Percentiles rank a stretch among this genome's conserved stretches.
These are phyloP conservation scores for Ploceus nigricollis DNA, from an alignment of 2,113 vertebrate genomes.

Conservation along the genomic window DNA sequence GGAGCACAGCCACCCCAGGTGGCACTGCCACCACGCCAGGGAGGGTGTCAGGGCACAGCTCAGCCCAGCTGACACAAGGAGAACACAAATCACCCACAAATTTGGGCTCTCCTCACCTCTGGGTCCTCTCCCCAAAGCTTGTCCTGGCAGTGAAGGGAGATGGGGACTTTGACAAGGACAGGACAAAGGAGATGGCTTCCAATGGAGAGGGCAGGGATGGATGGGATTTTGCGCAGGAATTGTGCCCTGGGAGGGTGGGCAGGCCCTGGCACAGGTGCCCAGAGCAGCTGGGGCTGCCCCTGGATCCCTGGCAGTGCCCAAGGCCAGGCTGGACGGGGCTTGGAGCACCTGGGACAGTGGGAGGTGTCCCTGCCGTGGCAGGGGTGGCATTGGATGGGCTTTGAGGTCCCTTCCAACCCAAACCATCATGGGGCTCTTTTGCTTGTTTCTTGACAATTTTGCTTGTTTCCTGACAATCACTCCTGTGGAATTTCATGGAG, in stretches of 20 bases:
- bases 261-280: neutral
- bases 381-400: accelerated
- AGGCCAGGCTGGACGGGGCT: neutral
- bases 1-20: neutral
- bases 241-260: accelerated
- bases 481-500: neutral
- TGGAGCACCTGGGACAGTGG: neutral
- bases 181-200: neutral
- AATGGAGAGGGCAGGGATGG: accelerated
- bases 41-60: neutral
- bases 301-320: neutral
- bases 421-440: neutral
- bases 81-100: neutral
- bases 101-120: neutral
- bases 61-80: neutral
- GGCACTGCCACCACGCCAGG: neutral
- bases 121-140: neutral
- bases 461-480: neutral
- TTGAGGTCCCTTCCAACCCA: neutral
- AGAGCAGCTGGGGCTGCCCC: neutral
- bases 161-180: neutral
- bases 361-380: neutral
- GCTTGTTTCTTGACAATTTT: neutral
- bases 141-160: neutral
- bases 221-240: neutral